phyloP scores from a whole-genome alignment of 2,113 vertebrate species.

The Paradoxurus hermaphroditus region DNA sequence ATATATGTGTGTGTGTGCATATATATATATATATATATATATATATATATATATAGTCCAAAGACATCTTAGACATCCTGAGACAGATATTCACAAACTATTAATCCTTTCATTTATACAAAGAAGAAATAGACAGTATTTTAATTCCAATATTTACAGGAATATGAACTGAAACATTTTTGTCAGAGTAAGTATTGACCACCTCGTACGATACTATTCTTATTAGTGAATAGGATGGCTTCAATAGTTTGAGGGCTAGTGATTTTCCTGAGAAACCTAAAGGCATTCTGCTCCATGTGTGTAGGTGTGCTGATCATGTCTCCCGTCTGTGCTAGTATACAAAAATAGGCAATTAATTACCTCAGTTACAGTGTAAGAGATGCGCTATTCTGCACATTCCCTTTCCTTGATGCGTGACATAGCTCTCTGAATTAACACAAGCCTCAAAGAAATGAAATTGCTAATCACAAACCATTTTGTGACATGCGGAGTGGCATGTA shows the following conservation, averaged over 20 bases:
- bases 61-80: background rate
- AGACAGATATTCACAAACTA: background rate
- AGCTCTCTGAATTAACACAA: background rate
- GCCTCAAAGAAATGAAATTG: background rate
- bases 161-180: background rate
- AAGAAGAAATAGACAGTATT: conserved; percentile 1
- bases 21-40: too few relatives aligned
- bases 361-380: conserved; percentile 44
- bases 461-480: background rate
- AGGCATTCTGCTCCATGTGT: background rate
- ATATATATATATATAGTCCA: background rate
- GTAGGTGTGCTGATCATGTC: conserved; percentile 46
- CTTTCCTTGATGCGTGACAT: background rate
- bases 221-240: background rate
- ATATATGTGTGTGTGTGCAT: rapidly evolving
- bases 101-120: conserved; percentile 4
- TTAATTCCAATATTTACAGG: background rate
- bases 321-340: conserved; percentile 3
- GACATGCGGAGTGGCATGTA: background rate
- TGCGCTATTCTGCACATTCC: background rate
- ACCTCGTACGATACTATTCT: background rate
- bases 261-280: background rate
- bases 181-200: background rate
- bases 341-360: conserved; percentile 58
- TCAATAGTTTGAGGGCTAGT: background rate